phyloP scores from a whole-genome alignment of 2,888 invertebrate genomes.

The Leptopilina syphax region DNA sequence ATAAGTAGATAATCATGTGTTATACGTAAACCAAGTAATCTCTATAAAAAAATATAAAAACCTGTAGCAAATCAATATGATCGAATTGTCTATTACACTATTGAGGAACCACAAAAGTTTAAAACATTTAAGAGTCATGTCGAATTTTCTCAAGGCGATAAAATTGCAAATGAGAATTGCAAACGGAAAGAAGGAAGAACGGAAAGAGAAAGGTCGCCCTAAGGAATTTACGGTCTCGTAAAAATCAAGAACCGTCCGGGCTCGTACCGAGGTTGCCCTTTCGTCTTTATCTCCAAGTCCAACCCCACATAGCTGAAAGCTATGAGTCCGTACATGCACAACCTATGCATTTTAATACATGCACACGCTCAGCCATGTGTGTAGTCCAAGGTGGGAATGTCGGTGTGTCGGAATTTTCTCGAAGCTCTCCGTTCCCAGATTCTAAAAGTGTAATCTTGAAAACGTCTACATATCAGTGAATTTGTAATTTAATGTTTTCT shows the following conservation, averaged over 20 bases:
- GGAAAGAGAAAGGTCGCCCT: conserved; percentile 60
- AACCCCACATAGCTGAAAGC: conserved; percentile 41
- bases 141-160: conserved; percentile 56
- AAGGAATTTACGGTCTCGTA: conserved; percentile 76
- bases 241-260: conserved; percentile 76
- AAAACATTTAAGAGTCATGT: neutral
- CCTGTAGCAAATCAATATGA: no score
- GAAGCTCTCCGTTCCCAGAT: conserved; percentile 22
- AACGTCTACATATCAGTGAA: conserved; percentile 21
- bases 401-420: conserved; percentile 39
- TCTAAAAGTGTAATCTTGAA: conserved; percentile 29
- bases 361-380: conserved; percentile 26
- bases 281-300: conserved; percentile 60
- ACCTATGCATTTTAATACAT: conserved; percentile 16
- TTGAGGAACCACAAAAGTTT: no score
- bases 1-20: no score
- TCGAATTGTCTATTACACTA: no score
- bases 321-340: conserved; percentile 1
- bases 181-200: conserved; percentile 46
- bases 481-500: conserved; percentile 24
- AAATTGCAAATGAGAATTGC: conserved; percentile 59
- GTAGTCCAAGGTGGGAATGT: conserved; percentile 22
- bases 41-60: no score
- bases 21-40: no score
- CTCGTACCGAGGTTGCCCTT: conserved; percentile 66